These are phyloP conservation scores for Agriopis aurantiaria DNA, from an alignment of 2,888 invertebrate genomes.

Conservation along the genomic window DNA sequence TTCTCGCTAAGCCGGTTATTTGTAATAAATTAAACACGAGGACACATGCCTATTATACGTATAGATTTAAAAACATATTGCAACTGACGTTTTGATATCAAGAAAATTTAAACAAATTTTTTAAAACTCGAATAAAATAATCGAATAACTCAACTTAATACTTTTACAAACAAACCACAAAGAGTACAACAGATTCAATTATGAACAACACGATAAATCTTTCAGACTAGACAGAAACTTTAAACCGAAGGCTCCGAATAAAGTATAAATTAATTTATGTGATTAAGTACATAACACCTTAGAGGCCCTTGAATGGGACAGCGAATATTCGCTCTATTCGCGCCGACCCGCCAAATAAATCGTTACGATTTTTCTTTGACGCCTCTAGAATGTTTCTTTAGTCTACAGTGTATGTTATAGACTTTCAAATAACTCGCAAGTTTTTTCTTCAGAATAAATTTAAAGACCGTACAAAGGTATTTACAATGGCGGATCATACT, in stretches of 20 bases:
- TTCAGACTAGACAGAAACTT: slow-evolving; percentile 46
- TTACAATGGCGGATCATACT: too few species aligned
- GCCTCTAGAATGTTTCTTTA: slow-evolving; percentile 73
- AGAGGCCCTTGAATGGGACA: slow-evolving; percentile 66
- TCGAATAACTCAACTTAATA: slow-evolving; percentile 3
- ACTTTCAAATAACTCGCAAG: neutral
- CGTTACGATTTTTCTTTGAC: slow-evolving; percentile 81
- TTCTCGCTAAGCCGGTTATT: too few species aligned
- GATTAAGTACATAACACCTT: slow-evolving; percentile 59
- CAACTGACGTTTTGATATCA: neutral
- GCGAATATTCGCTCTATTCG: slow-evolving; percentile 71
- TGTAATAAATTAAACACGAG: too few species aligned
- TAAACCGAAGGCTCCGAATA: slow-evolving; percentile 42
- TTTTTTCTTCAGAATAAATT: too few species aligned
- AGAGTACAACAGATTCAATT: slow-evolving; percentile 26
- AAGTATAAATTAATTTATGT: slow-evolving; percentile 60
- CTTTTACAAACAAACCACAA: neutral
- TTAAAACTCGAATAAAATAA: slow-evolving; percentile 1
- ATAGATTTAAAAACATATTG: neutral
- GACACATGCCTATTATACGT: too few species aligned
- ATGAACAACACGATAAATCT: slow-evolving; percentile 44
- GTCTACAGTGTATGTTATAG: slow-evolving; percentile 48
- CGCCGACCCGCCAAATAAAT: slow-evolving; percentile 74
- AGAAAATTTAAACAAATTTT: neutral
- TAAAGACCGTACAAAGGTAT: too few species aligned